A percentile compares a stretch with the other conserved stretches of the same genome.
These are phyloP conservation scores for Meloe dianella DNA, from an alignment of 2,888 invertebrate genomes.

Conservation along the genomic window DNA sequence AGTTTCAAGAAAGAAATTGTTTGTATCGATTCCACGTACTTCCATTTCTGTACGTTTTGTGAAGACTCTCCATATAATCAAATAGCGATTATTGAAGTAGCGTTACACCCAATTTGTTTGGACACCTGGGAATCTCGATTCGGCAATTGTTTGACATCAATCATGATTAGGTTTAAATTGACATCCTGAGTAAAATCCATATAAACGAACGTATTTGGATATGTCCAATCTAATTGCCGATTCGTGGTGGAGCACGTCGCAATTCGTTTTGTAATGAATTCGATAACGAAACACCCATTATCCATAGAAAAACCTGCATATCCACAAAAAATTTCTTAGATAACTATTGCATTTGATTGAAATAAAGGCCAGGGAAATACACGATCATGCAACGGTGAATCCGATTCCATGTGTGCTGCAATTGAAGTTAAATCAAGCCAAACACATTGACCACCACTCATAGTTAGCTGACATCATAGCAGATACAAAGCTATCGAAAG, in stretches of 20 bases:
- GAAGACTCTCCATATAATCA: conserved; percentile 73
- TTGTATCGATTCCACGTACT: conserved; percentile 35
- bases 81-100: too few relatives aligned
- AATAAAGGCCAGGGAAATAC: conserved; percentile 90
- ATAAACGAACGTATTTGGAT: conserved; percentile 65
- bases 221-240: conserved; percentile 59
- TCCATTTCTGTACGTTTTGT: conserved; percentile 56
- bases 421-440: conserved; percentile 74
- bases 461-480: conserved; percentile 91
- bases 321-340: too few relatives aligned
- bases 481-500: conserved; percentile 70
- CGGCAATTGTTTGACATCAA: conserved; percentile 59
- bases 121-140: conserved; percentile 79
- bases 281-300: conserved; percentile 83
- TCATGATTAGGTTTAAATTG: conserved; percentile 64
- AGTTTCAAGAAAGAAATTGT: too few relatives aligned
- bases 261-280: conserved; percentile 75
- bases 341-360: too few relatives aligned
- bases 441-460: conserved; percentile 83
- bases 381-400: conserved; percentile 81
- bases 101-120: conserved; percentile 81
- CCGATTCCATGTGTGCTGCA: conserved; percentile 93
- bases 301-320: conserved; percentile 87
- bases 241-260: conserved; percentile 69
- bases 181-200: conserved; percentile 71